Percentiles rank a stretch among this genome's conserved stretches.
Conservation (phyloP, 2,797 vertebrate species). For the Periparus ater region DNA sequence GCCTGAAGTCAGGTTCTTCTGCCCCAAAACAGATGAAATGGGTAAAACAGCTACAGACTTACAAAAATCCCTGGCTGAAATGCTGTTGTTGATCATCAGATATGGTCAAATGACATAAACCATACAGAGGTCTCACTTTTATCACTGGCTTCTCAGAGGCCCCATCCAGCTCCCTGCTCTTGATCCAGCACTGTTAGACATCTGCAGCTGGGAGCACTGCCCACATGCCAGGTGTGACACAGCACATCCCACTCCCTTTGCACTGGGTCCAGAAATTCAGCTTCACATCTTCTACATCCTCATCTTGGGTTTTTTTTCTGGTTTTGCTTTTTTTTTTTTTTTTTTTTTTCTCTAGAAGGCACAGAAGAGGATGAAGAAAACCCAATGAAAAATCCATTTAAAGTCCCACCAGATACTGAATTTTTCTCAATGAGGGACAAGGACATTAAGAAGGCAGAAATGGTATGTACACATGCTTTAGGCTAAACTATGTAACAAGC, state of each 20-base stretch:
- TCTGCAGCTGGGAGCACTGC: background rate
- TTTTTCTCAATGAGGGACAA: constrained; percentile 76
- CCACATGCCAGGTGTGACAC: background rate
- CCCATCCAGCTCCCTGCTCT: background rate
- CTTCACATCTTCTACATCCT: background rate
- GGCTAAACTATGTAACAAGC: background rate
- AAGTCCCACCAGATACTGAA: constrained; percentile 71
- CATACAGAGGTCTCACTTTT: background rate
- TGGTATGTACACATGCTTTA: constrained; percentile 64
- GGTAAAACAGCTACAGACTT: background rate
- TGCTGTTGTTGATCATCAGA: background rate
- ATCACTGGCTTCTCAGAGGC: background rate
- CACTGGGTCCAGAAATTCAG: background rate
- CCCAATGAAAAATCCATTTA: constrained; percentile 81
- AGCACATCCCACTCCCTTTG: background rate
- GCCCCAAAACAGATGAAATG: background rate
- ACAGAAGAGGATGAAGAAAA: background rate
- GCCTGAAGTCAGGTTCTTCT: background rate
- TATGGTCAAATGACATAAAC: background rate
- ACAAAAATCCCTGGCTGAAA: background rate
- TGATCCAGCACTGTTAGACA: background rate
- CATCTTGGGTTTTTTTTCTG: background rate
- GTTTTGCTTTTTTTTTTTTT: background rate
- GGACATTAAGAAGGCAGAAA: constrained; percentile 70
- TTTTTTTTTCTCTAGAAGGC: background rate